Percentiles rank a stretch among this genome's conserved stretches.
Evolutionary conservation across 2,113 vertebrate species (phyloP).

Genomic region (Orcinus orca): DNA sequence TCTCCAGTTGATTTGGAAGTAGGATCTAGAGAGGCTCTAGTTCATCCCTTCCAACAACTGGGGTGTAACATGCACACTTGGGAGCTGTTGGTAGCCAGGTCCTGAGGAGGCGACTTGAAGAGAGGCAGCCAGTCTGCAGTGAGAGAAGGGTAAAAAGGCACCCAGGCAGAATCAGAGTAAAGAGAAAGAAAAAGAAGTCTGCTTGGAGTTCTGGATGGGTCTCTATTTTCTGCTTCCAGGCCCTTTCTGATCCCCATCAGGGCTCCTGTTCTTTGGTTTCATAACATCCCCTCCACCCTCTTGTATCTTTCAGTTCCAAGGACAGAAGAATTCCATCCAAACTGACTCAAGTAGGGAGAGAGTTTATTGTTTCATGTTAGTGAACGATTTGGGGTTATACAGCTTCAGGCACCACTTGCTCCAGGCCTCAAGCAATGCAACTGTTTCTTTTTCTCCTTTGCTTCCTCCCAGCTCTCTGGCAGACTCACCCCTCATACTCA

Average conservation of each 20-base stretch:
- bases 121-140: neutral
- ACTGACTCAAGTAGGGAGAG: neutral
- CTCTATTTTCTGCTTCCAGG: neutral
- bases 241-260: neutral
- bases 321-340: neutral
- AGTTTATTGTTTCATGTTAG: neutral
- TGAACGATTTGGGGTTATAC: neutral
- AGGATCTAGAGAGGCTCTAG: neutral
- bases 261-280: neutral
- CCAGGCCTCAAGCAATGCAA: neutral
- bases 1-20: neutral
- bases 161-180: neutral
- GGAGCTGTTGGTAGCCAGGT: neutral
- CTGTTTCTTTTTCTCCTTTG: neutral
- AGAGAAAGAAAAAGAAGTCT: neutral
- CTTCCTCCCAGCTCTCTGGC: neutral
- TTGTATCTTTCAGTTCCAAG: neutral
- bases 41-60: neutral
- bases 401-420: neutral
- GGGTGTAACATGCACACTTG: no score
- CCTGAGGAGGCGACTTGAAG: neutral
- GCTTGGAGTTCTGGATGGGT: neutral
- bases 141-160: neutral
- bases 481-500: neutral
- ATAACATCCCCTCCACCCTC: neutral